phyloP scores from a whole-genome alignment of 2,113 vertebrate species.

The Suncus etruscus region DNA sequence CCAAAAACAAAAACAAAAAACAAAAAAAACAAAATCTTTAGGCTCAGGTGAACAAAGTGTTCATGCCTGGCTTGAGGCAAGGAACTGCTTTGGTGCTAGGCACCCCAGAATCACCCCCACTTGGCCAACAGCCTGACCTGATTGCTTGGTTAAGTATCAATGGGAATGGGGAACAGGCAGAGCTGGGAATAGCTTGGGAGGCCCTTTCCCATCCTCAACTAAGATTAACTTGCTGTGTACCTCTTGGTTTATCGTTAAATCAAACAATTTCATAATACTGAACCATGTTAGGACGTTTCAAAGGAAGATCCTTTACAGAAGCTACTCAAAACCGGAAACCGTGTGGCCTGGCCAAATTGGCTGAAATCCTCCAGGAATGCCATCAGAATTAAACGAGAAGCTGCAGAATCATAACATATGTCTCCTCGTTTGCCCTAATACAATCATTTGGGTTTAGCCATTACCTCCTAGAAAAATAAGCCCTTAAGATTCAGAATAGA shows the following conservation, averaged over 20 bases:
- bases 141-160: too few species aligned
- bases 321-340: background rate
- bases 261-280: background rate
- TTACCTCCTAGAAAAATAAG: background rate
- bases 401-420: fast-evolving
- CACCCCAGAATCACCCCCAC: too few species aligned
- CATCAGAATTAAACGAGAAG: background rate
- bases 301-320: background rate
- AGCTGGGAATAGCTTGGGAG: too few species aligned
- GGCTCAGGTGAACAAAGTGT: too few species aligned
- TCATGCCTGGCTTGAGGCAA: too few species aligned
- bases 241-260: background rate
- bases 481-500: background rate
- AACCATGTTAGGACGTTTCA: background rate
- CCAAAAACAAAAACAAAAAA: too few species aligned
- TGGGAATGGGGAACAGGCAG: too few species aligned
- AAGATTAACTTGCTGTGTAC: background rate
- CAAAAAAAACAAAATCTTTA: background rate
- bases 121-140: too few species aligned
- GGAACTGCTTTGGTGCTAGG: too few species aligned
- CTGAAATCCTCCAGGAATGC: background rate
- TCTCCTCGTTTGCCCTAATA: background rate
- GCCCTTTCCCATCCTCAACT: too few species aligned
- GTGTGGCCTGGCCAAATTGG: background rate
- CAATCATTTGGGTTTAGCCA: too few species aligned